Evolutionary conservation across 2,888 invertebrate species (phyloP), one percentile per base, ranked within the genome.

Genomic region (Epicampocera succincta): DNA sequence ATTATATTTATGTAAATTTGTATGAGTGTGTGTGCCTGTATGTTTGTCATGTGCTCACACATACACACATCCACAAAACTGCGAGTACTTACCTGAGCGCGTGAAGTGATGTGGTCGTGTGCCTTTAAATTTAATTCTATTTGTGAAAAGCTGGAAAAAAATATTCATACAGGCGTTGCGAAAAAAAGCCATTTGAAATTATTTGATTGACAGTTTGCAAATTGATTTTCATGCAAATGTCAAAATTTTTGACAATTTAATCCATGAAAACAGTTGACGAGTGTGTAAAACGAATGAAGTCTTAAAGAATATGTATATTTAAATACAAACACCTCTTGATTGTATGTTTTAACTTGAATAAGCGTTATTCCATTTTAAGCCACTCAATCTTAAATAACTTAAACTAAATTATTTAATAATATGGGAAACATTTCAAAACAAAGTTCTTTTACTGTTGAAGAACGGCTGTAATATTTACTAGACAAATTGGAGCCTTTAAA

Each of bases 181-280:
- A 66, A 60, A 33, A 33, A 33, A 33, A 66, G 50, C 40, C 58
- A 19, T 74, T 71, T 69, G 65, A 73, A 74, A 74, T 46, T 33
- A 33, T 52, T 83, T 85, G 87, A 88, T 88, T 88, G 88, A 88
- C 87, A 86, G 86, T 86, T 87, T 87, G 87, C 88, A 88, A 88
- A 88, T 88, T 88, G 87, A 88, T 88, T 88, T 88, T 87, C 87
- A 87, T 87, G 88, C 86, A 85, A 85, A 85, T 87, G 86, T 87
- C 88, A 87, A 86, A 87, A 87, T 77, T 80, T 68, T 83, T 85
- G 85, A 84, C 84, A 85, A 83, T 79, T 84, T 84, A 83, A 80
- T 84, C 74, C 69, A 69, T 74, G 72, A 83, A 84, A 76, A 76
- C 78, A 69, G 58, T 65, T 84, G 75, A 77, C 54, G 61, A 63